Base-by-base conservation (phyloP, 2,888 invertebrate genomes). In the Steinernema hermaphroditum region DNA sequence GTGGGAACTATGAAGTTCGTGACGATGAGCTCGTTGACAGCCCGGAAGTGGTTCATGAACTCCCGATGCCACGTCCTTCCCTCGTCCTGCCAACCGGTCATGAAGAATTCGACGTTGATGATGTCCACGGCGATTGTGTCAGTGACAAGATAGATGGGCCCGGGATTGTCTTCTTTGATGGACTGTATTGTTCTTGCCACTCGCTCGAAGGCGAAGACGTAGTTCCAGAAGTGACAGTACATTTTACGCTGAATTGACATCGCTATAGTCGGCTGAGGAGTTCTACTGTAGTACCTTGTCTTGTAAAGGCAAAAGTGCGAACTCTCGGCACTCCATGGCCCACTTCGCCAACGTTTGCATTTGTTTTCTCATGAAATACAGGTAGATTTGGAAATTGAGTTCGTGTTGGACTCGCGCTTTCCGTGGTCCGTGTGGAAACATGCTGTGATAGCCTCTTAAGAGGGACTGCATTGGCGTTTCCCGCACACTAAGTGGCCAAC, bases 41-140 rank as follows among this genome's bases (percentile, higher is more conserved):
- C 24, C 68, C 34, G 46, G 50, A 72, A 72, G 22, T 32, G 69
- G 19, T 43, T 29, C 37, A 37, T 72, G 14, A 72, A 27, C 9
- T 37, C 24, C 8, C 12, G 19, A 8, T 24, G 50, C 24, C 24
- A 24, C 8, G 19, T 8, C 44, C 24, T 12, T 2, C 16, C 27
- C 2, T 62, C 32, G 6, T 29, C 62, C 19, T 34, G 1, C 16
- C 37, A 14, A 9, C 22, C 9, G 19, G 69, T 14, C 16, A 69
- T 32, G 19, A 37, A 27, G 44, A 50, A 68, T 27, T 69, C 22
- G 24, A 49, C 29, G 22, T 34, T 41, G 29, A 24, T 29, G 62
- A 72, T 44, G 32, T 72, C 69, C 29, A 72, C 57, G 32, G 72
- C 72, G 27, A 24, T 44, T 9, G 68, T 69, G n/a, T 69, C 69